Conservation (phyloP, 2,888 invertebrate genomes). For the Caenorhabditis sp. region DNA sequence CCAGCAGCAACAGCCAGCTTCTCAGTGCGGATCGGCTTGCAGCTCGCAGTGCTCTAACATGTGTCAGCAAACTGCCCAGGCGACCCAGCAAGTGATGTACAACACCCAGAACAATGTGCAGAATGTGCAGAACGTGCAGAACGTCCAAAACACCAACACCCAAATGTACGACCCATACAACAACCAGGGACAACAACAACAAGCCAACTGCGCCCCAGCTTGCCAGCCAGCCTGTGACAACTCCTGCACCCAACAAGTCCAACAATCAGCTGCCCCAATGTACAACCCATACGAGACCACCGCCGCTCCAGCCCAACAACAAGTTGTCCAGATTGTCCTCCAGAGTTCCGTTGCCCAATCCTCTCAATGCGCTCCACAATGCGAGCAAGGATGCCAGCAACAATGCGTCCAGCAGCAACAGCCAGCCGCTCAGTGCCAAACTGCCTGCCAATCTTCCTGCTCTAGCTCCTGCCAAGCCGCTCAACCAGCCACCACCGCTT, state of each 20-base stretch:
- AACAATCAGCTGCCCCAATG: slow-evolving; percentile 27
- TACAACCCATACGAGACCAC: slow-evolving; percentile 42
- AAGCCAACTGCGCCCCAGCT: slow-evolving; percentile 51
- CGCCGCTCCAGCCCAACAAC: slow-evolving; percentile 24
- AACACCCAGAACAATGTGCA: slow-evolving; percentile 29
- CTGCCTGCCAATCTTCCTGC: slow-evolving; percentile 65
- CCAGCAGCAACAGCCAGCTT: slow-evolving; percentile 44
- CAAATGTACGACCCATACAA: slow-evolving; percentile 55
- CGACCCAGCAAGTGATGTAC: slow-evolving; percentile 42
- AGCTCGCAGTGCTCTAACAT: slow-evolving; percentile 49
- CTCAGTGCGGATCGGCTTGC: slow-evolving; percentile 45
- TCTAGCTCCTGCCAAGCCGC: slow-evolving; percentile 53
- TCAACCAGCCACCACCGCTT: slow-evolving; percentile 63
- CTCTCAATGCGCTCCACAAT: slow-evolving; percentile 58
- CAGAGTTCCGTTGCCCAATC: slow-evolving; percentile 60
- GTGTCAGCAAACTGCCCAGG: slow-evolving; percentile 51
- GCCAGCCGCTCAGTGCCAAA: slow-evolving; percentile 39
- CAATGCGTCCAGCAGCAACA: slow-evolving; percentile 66
- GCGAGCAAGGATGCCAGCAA: slow-evolving; percentile 58
- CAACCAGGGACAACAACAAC: slow-evolving; percentile 35
- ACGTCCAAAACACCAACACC: slow-evolving; percentile 29
- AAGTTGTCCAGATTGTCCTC: slow-evolving; percentile 61
- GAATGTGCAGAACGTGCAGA: slow-evolving; percentile 30
- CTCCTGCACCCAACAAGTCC: slow-evolving; percentile 41
- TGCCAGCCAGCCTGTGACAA: slow-evolving; percentile 58